These are phyloP conservation scores for Phoxinus phoxinus DNA, from an alignment of 2,113 vertebrate species.

Conservation along the genomic window DNA sequence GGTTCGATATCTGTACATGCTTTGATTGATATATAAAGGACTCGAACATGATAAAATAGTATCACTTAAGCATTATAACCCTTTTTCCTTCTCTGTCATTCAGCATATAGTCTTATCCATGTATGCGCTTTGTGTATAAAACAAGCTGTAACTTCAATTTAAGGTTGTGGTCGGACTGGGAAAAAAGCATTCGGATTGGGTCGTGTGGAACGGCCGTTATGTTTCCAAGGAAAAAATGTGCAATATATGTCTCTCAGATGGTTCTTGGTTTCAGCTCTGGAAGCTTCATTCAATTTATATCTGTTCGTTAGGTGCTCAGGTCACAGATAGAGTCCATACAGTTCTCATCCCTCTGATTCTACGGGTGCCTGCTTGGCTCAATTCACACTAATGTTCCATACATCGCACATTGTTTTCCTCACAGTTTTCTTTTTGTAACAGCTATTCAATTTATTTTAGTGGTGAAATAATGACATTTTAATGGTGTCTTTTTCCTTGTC, in stretches of 20 bases:
- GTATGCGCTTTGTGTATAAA: conserved; percentile 45
- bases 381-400: conserved; percentile 70
- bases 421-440: not conserved
- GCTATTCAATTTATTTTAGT: conserved; percentile 39
- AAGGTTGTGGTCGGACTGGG: conserved; percentile 15
- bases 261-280: conserved; percentile 64
- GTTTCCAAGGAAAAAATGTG: conserved; percentile 70
- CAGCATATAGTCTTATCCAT: conserved; percentile 41
- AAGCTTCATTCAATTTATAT: conserved; percentile 55
- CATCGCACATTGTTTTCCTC: conserved; percentile 36
- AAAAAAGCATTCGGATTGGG: conserved; percentile 34
- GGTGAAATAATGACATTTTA: conserved; percentile 66
- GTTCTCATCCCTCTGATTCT: conserved; percentile 61
- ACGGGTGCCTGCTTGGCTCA: conserved; percentile 71
- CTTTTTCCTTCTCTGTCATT: conserved; percentile 7
- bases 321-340: conserved; percentile 71
- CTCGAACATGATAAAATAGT: conserved; percentile 52
- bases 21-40: conserved; percentile 46
- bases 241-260: conserved; percentile 76
- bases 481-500: conserved; percentile 65
- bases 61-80: conserved; percentile 52
- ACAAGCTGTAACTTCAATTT: conserved; percentile 26
- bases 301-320: conserved; percentile 74
- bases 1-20: conserved; percentile 21
- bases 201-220: conserved; percentile 35